Evolutionary conservation across 2,113 vertebrate species (phyloP).

Genomic region (Carettochelys insculpta): DNA sequence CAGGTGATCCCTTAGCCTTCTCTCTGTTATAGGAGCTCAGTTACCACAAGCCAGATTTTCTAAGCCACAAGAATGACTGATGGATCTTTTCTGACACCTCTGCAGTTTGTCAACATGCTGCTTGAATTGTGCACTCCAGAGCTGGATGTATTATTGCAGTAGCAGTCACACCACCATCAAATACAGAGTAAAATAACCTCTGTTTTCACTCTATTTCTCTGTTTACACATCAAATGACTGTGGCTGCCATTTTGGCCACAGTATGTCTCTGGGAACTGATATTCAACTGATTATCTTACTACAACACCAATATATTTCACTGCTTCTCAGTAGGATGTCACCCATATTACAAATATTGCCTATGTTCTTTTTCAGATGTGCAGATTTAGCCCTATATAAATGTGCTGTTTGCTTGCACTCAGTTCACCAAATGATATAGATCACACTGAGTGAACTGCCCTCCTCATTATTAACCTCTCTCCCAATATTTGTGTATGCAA

Average conservation of each 20-base stretch:
- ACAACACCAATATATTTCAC: background rate
- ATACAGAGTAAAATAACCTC: background rate
- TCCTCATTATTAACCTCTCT: background rate
- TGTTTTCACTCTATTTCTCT: background rate
- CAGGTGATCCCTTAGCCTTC: background rate
- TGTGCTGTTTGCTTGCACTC: background rate
- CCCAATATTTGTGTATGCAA: background rate
- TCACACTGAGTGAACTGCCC: background rate
- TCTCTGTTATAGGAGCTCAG: background rate
- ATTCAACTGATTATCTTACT: background rate
- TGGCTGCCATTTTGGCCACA: background rate
- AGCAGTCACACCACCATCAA: background rate
- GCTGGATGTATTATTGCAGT: background rate
- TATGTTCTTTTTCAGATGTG: background rate
- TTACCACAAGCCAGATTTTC: background rate
- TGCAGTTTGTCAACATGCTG: constrained; percentile 15
- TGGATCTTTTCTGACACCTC: background rate
- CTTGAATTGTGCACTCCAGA: background rate
- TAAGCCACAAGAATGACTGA: background rate
- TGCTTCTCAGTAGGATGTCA: background rate
- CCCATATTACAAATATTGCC: background rate
- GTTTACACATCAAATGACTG: background rate
- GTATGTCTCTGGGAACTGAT: background rate
- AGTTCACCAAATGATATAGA: background rate
- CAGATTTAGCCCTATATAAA: background rate